These are phyloP conservation scores for Euwallacea fornicatus DNA, from an alignment of 1,140 invertebrate species.

Conservation along the genomic window DNA sequence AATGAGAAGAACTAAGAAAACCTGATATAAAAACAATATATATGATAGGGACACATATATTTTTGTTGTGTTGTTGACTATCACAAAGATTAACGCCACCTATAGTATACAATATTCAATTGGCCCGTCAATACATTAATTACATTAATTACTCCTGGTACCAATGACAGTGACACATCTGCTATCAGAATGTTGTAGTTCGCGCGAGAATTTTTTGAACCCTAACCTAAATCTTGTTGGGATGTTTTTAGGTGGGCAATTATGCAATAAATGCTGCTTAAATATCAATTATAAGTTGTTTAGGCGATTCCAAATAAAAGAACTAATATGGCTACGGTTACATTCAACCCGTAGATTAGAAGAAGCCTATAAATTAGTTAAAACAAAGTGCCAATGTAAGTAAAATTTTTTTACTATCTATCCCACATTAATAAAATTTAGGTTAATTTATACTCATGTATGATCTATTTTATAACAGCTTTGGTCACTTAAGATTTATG, in stretches of 20 bases:
- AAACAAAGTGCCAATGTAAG: slow-evolving; percentile 57
- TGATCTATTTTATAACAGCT: no score
- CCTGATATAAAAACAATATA: no score
- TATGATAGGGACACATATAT: no score
- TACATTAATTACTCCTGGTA: no score
- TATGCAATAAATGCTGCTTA: slow-evolving; percentile 28
- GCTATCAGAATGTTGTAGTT: neutral
- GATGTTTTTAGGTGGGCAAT: slow-evolving; percentile 28
- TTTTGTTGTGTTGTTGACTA: no score
- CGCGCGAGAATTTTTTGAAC: neutral
- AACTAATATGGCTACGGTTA: slow-evolving; percentile 30
- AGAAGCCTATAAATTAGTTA: slow-evolving; percentile 54
- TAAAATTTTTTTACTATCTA: slow-evolving; percentile 27
- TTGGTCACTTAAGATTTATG: no score
- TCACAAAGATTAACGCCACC: no score
- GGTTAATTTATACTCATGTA: no score
- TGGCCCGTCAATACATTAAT: no score
- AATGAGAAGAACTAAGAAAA: no score
- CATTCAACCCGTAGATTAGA: slow-evolving; percentile 45
- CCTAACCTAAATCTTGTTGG: slow-evolving; percentile 11
- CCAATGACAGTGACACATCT: neutral
- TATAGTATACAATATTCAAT: no score
- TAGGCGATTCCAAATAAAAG: slow-evolving; percentile 8
- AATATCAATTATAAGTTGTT: slow-evolving; percentile 19
- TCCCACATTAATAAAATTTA: no score